Conservation (phyloP, 2,888 invertebrate species). For the Deilephila porcellus region DNA sequence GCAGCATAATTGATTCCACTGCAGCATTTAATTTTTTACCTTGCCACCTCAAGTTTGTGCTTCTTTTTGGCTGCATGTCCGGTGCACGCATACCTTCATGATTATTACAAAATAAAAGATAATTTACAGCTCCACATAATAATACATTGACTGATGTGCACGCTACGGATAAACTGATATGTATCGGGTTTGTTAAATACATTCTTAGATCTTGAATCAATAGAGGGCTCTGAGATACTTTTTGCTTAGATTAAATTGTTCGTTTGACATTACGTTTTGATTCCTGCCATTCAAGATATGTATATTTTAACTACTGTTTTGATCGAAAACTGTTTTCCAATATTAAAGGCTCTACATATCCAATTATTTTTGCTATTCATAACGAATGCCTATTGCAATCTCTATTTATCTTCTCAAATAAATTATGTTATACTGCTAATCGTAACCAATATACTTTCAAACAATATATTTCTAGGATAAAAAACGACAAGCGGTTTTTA, state of each 20-base stretch:
- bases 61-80: slow-evolving; percentile 52
- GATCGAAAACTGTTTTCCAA: no score
- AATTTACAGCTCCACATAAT: slow-evolving; percentile 59
- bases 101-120: slow-evolving; percentile 68
- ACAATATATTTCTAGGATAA: no score
- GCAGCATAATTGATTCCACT: slow-evolving; percentile 67
- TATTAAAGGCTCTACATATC: no score
- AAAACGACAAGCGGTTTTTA: no score
- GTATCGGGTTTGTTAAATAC: slow-evolving; percentile 23
- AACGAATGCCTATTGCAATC: no score
- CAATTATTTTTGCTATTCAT: no score
- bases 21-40: slow-evolving; percentile 61
- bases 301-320: not conserved
- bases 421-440: no score
- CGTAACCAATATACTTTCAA: no score
- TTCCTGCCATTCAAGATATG: not conserved
- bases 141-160: slow-evolving; percentile 49
- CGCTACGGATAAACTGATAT: slow-evolving; percentile 27
- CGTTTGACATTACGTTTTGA: not conserved
- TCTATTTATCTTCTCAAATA: no score
- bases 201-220: slow-evolving; percentile 20
- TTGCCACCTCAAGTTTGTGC: slow-evolving; percentile 52
- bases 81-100: slow-evolving; percentile 61
- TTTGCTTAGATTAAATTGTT: slow-evolving; percentile 9
- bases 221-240: not conserved